Percentiles rank a stretch among this genome's conserved stretches.
Evolutionary conservation across 2,888 invertebrate genomes (phyloP).

Genomic region (Gryllus longicercus): DNA sequence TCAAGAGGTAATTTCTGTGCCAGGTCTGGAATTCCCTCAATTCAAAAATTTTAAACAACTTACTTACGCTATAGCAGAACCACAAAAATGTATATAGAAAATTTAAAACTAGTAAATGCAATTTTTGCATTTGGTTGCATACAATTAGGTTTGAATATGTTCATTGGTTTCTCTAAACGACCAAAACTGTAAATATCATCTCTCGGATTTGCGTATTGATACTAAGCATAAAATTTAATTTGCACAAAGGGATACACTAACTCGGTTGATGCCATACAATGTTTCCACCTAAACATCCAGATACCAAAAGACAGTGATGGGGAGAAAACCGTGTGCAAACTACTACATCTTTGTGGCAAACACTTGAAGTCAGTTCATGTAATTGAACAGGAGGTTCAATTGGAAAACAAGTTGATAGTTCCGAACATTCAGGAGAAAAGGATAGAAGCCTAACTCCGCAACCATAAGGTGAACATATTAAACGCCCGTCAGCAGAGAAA

Average conservation of each 20-base stretch:
- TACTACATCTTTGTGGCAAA: slow-evolving; percentile 78
- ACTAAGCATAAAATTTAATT: too few relatives aligned
- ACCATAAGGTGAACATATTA: slow-evolving; percentile 87
- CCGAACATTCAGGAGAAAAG: slow-evolving; percentile 72
- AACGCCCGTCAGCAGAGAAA: slow-evolving; percentile 84
- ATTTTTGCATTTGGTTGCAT: too few relatives aligned
- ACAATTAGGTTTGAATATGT: too few relatives aligned
- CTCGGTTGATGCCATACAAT: slow-evolving; percentile 86
- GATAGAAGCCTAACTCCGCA: slow-evolving; percentile 81
- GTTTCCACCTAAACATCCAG: slow-evolving; percentile 84
- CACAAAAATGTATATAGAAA: too few relatives aligned
- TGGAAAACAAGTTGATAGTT: slow-evolving; percentile 68
- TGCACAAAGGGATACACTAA: slow-evolving; percentile 37
- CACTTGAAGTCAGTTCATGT: slow-evolving; percentile 63
- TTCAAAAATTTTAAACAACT: too few relatives aligned
- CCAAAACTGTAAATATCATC: too few relatives aligned
- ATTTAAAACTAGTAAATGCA: too few relatives aligned
- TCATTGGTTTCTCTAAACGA: too few relatives aligned
- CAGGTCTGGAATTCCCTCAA: too few relatives aligned
- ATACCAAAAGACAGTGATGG: slow-evolving; percentile 77
- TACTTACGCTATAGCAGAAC: too few relatives aligned
- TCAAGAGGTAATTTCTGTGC: too few relatives aligned
- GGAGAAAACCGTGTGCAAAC: slow-evolving; percentile 90
- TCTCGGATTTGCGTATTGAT: too few relatives aligned
- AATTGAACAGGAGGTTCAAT: slow-evolving; percentile 52